Evolutionary conservation across 1,140 invertebrate genomes (phyloP), one percentile per base, ranked within the genome.

Genomic region (Saccostrea echinata): DNA sequence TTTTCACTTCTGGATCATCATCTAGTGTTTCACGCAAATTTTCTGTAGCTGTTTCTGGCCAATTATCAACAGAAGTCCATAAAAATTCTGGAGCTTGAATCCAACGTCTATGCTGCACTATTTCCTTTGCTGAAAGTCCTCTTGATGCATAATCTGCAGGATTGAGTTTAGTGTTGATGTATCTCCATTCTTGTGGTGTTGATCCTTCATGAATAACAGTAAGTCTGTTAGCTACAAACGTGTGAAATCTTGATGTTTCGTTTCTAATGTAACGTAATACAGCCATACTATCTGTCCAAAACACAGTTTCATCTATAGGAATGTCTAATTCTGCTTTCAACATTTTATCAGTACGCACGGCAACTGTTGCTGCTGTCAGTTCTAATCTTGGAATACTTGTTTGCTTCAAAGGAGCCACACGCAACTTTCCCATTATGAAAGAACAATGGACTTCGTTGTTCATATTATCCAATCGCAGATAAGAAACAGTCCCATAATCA

Each of bases 391-490:
- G 89, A 13, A 92, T 81, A 51, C 89, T 91, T 16, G 90, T 71
- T 6, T 88, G 4, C 16, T 87, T 87, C 18, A 84, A 68, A n/a
- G 91, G 92, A 2, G 88, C 84, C 0, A 91, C 91, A 81, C 86
- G 84, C 11, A 88, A 71, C 61, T 93, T 93, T 84, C 57, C 94
- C 86, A 71, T 91, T 84, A 84, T 93, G 92, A 55, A 93, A 87
- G 80, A 57, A 9, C 90, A 90, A 21, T 87, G 57, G 35, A 43
- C 35, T 3, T 43, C 16, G 13, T 83, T 84, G 13, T 86, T 33
- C 0, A 33, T 13, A 57, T 85, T 84, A 24, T 86, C 61, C 4
- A 88, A n/a, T 51, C 92, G 52, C 3, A 93, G 83, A 57, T 93
- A 93, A 0, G 88, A 89, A 6, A 90, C 92, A 1, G 91, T 88